Percentiles rank a stretch among this genome's conserved stretches.
Evolutionary conservation across 2,113 vertebrate species (phyloP).

Genomic region (Ciconia maguari): DNA sequence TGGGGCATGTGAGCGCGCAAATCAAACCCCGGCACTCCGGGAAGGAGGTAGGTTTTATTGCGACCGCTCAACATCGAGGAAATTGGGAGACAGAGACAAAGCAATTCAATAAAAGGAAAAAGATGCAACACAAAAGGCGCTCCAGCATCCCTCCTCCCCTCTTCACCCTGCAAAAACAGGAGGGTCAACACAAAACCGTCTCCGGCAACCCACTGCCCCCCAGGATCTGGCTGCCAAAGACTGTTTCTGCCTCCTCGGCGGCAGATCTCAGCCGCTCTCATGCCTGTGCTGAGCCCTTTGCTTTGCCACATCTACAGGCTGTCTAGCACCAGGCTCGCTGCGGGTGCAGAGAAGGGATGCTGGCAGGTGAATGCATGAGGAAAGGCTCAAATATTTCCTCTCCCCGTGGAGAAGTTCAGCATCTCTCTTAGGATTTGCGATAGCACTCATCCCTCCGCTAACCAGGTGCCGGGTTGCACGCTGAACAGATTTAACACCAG

Average conservation of each 20-base stretch:
- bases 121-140: background rate
- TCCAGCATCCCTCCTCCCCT: background rate
- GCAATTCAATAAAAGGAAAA: background rate
- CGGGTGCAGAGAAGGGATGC: background rate
- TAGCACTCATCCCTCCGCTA: background rate
- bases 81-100: slow-evolving; percentile 2
- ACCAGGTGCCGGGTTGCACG: background rate
- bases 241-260: background rate
- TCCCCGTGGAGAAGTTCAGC: slow-evolving; percentile 2
- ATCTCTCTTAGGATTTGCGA: background rate
- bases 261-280: background rate
- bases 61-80: background rate
- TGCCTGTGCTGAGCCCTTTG: background rate
- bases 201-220: background rate
- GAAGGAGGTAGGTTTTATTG: background rate
- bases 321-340: background rate
- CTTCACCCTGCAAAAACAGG: background rate
- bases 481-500: background rate
- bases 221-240: background rate
- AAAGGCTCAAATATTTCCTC: background rate
- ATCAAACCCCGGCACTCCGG: background rate
- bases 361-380: background rate
- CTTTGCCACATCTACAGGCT: background rate
- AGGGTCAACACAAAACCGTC: background rate
- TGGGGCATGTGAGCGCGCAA: background rate